phyloP scores from a whole-genome alignment of 2,113 vertebrate species.

The Cricetomys ansorgei region DNA sequence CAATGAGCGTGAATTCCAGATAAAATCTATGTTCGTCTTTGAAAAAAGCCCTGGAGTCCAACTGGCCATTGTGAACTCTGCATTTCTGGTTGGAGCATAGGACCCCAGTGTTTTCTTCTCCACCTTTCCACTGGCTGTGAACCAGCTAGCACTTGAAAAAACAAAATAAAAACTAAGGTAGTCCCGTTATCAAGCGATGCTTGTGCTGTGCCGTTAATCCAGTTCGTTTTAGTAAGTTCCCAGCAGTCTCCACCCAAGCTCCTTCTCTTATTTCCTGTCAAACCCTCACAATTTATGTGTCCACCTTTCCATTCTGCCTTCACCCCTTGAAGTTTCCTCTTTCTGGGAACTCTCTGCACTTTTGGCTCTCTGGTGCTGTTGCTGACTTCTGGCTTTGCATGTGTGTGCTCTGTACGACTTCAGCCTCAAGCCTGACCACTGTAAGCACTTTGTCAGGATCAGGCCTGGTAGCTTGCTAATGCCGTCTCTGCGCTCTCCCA shows the following conservation, averaged over 20 bases:
- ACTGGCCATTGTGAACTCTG: background rate
- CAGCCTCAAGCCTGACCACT: background rate
- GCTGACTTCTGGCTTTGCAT: background rate
- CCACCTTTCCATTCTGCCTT: slow-evolving; percentile 31
- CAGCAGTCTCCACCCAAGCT: background rate
- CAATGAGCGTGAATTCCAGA: background rate
- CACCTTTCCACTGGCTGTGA: slow-evolving; percentile 22
- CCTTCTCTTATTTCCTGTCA: slow-evolving; percentile 60
- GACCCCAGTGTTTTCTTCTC: background rate
- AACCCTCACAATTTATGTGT: slow-evolving; percentile 56
- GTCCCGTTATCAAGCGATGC: slow-evolving; percentile 25
- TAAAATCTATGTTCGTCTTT: background rate
- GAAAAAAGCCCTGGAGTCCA: background rate
- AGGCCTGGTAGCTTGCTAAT: background rate
- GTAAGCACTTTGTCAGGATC: background rate
- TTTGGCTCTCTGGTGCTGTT: background rate
- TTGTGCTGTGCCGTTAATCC: slow-evolving; percentile 12
- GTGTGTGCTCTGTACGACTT: background rate
- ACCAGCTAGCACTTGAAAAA: slow-evolving; percentile 32
- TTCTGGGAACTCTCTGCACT: slow-evolving; percentile 36
- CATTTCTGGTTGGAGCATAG: background rate
- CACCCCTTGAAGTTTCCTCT: slow-evolving; percentile 37
- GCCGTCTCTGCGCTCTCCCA: background rate
- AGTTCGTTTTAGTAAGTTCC: slow-evolving; percentile 56
- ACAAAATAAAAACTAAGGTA: background rate